phyloP scores from a whole-genome alignment of 1,140 invertebrate species.

The Amyelois transitella region DNA sequence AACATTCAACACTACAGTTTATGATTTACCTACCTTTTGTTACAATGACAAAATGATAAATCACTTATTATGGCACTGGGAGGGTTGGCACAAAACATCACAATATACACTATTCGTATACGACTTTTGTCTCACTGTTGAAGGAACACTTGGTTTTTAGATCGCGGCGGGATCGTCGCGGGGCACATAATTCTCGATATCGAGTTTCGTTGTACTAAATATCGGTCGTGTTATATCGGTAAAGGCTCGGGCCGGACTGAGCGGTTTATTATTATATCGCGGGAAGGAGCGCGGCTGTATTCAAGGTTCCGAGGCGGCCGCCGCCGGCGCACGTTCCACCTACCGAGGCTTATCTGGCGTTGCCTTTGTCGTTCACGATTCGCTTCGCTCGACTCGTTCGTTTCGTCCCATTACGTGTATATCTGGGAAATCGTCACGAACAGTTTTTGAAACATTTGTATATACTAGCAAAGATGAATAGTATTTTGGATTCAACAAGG shows the following conservation, averaged over 20 bases:
- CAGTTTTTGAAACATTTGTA: slow-evolving; percentile 1
- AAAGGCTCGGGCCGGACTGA: slow-evolving; percentile 62
- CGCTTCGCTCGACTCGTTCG: slow-evolving; percentile 24
- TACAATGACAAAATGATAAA: slow-evolving; percentile 22
- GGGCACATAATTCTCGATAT: slow-evolving; percentile 5
- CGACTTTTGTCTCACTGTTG: slow-evolving; percentile 29
- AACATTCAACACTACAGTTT: neutral
- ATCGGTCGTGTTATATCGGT: slow-evolving; percentile 57
- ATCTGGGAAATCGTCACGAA: slow-evolving; percentile 35
- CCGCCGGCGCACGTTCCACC: slow-evolving; percentile 44
- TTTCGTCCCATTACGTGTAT: slow-evolving; percentile 35
- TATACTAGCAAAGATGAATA: neutral
- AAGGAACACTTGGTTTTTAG: slow-evolving; percentile 6
- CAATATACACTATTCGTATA: slow-evolving; percentile 38
- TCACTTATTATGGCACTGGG: slow-evolving; percentile 39
- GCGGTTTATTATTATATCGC: slow-evolving; percentile 64
- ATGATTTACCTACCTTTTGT: slow-evolving; percentile 27
- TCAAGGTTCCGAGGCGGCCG: slow-evolving; percentile 57
- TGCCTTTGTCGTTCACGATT: slow-evolving; percentile 55
- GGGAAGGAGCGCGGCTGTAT: slow-evolving; percentile 57
- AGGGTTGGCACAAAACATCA: slow-evolving; percentile 45
- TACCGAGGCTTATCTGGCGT: slow-evolving; percentile 60
- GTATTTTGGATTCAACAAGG: neutral
- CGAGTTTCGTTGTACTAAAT: slow-evolving; percentile 11
- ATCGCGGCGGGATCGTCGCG: slow-evolving; percentile 6